Conservation (phyloP, 2,113 vertebrate species). For the Colaptes auratus region DNA sequence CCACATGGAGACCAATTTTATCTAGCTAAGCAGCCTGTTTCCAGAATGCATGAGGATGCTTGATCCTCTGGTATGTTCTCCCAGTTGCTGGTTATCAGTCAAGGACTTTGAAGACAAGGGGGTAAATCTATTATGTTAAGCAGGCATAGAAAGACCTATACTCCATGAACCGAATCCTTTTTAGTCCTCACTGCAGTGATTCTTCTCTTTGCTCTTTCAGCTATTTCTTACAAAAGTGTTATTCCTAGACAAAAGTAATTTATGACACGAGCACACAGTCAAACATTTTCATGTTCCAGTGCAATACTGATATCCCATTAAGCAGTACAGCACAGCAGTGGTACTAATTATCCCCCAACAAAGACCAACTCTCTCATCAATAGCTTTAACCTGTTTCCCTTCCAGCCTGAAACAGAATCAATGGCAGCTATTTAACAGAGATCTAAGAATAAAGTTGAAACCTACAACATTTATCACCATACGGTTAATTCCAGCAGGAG, state of each 20-base stretch:
- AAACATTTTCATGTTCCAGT: not conserved
- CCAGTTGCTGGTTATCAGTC: not conserved
- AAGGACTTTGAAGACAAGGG: not conserved
- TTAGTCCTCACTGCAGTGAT: not conserved
- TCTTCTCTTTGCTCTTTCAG: not conserved
- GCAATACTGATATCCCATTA: not conserved
- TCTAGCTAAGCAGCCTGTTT: not conserved
- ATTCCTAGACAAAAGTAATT: not conserved
- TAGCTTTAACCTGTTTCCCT: not conserved
- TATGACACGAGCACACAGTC: not conserved
- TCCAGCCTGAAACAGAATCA: not conserved
- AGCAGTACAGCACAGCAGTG: not conserved
- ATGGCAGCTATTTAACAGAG: not conserved
- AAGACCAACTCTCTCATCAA: not conserved
- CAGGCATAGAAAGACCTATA: not conserved
- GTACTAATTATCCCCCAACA: not conserved
- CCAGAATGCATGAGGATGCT: not conserved
- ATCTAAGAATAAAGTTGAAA: not conserved
- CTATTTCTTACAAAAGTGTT: not conserved
- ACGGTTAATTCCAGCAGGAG: not conserved
- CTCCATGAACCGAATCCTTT: not conserved
- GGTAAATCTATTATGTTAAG: not conserved
- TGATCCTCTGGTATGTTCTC: not conserved
- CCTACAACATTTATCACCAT: not conserved
- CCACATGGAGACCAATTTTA: rapidly evolving